Evolutionary conservation across 2,888 invertebrate species (phyloP).

Genomic region (Lingula anatina): DNA sequence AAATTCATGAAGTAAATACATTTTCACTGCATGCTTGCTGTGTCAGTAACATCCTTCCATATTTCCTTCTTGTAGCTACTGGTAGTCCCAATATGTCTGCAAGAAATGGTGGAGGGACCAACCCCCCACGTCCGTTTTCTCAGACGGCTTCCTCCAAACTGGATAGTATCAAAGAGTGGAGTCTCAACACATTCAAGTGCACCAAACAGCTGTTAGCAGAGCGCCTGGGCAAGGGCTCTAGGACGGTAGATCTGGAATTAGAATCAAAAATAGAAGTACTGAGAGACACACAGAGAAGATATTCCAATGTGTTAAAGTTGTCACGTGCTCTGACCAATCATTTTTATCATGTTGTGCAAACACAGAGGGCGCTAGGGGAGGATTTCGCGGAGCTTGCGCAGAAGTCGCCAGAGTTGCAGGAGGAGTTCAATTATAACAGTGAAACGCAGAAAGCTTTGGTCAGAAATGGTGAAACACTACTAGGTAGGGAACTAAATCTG

Average conservation of each 20-base stretch:
- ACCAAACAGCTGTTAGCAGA: slow-evolving; percentile 95
- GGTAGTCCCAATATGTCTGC: no score
- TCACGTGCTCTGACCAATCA: slow-evolving; percentile 81
- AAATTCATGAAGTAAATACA: no score
- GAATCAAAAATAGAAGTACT: slow-evolving; percentile 90
- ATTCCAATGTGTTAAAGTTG: slow-evolving; percentile 70
- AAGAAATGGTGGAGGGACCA: slow-evolving; percentile 26
- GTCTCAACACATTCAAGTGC: slow-evolving; percentile 96
- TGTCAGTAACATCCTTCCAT: no score
- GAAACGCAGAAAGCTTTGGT: slow-evolving; percentile 90
- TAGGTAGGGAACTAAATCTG: slow-evolving; percentile 56
- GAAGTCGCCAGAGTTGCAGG: slow-evolving; percentile 91
- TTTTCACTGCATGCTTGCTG: no score
- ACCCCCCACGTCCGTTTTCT: no score
- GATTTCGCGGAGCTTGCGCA: slow-evolving; percentile 92
- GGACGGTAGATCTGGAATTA: slow-evolving; percentile 66
- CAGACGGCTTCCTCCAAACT: slow-evolving; percentile 53
- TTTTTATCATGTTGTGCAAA: slow-evolving; percentile 80
- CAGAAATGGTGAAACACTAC: slow-evolving; percentile 86
- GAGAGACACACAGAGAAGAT: slow-evolving; percentile 90
- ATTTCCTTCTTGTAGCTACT: no score
- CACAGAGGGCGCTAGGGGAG: slow-evolving; percentile 79
- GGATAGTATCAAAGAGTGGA: slow-evolving; percentile 92
- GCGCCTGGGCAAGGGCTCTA: slow-evolving; percentile 72
- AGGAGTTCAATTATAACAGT: slow-evolving; percentile 90